Percentiles rank a stretch among this genome's conserved stretches.
phyloP scores from a whole-genome alignment of 2,888 invertebrate species.

The Watsonalla cultraria region DNA sequence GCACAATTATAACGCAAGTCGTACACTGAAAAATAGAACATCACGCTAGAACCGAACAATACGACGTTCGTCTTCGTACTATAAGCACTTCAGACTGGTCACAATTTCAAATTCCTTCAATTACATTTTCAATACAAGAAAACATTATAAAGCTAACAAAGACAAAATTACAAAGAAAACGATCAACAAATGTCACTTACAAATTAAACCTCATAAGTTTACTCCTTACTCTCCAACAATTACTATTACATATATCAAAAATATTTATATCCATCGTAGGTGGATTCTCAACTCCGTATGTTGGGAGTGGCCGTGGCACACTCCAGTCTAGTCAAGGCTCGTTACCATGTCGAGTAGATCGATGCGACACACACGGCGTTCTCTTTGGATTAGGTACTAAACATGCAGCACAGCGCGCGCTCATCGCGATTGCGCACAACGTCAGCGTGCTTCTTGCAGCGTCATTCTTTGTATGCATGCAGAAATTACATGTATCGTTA shows the following conservation, averaged over 20 bases:
- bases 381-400: constrained; percentile 62
- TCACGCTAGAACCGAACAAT: constrained; percentile 48
- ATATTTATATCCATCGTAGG: constrained; percentile 50
- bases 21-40: constrained; percentile 63
- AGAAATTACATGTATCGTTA: constrained; percentile 44
- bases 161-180: constrained; percentile 75
- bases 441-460: constrained; percentile 35
- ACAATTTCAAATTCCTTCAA: constrained; percentile 46
- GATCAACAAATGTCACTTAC: constrained; percentile 76
- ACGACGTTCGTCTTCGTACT: constrained; percentile 49
- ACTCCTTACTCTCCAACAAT: constrained; percentile 68
- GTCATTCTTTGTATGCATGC: constrained; percentile 42
- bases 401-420: constrained; percentile 45
- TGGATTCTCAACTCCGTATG: constrained; percentile 37
- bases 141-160: constrained; percentile 75
- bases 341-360: constrained; percentile 26
- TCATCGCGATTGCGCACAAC: constrained; percentile 26
- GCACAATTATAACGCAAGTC: constrained; percentile 74
- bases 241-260: constrained; percentile 64
- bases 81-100: constrained; percentile 54
- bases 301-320: constrained; percentile 15
- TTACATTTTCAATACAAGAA: constrained; percentile 58
- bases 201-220: constrained; percentile 72
- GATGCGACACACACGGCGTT: constrained; percentile 39
- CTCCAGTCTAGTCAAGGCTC: constrained; percentile 34